phyloP scores from a whole-genome alignment of 1,140 invertebrate genomes.

The Lucilia sericata region DNA sequence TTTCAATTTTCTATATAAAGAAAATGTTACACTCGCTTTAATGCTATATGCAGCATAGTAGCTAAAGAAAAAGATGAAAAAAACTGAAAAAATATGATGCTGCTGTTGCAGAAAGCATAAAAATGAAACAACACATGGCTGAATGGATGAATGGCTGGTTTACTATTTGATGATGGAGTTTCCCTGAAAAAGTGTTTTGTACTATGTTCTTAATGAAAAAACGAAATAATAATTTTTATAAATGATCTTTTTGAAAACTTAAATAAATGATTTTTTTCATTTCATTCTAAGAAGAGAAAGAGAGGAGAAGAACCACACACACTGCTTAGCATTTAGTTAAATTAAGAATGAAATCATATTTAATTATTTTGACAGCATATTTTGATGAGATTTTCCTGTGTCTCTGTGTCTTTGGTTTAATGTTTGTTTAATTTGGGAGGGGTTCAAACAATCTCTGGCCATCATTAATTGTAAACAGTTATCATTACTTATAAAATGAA shows the following conservation, averaged over 20 bases:
- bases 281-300: too few species aligned
- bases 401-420: neutral
- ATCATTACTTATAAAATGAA: neutral
- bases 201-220: too few species aligned
- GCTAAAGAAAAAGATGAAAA: neutral
- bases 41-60: neutral
- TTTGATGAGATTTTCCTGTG: slow-evolving; percentile 5
- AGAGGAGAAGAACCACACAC: neutral
- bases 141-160: neutral
- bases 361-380: slow-evolving; percentile 2
- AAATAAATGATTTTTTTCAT: neutral
- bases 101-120: neutral
- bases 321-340: neutral
- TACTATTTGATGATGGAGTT: neutral
- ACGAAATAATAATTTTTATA: too few species aligned
- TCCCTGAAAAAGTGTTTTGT: neutral
- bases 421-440: neutral
- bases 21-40: too few species aligned
- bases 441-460: too few species aligned
- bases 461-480: neutral
- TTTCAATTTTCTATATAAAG: too few species aligned
- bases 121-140: neutral
- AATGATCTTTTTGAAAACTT: neutral
- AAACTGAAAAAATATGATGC: neutral
- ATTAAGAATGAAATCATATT: slow-evolving; percentile 4